These are phyloP conservation scores for Sorex fumeus DNA, from an alignment of 2,113 vertebrate genomes.

Conservation along the genomic window DNA sequence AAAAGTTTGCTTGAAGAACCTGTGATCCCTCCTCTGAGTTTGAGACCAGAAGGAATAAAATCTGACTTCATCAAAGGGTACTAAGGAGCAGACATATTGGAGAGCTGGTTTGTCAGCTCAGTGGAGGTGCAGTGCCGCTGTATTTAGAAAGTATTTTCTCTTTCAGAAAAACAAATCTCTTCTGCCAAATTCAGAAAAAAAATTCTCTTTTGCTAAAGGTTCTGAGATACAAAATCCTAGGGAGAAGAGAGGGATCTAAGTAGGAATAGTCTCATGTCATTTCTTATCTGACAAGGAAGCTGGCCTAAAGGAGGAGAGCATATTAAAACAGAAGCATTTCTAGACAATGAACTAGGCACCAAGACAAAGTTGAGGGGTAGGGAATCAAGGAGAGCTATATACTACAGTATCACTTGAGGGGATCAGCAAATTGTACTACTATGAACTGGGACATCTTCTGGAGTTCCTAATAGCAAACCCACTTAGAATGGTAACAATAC, in stretches of 20 bases:
- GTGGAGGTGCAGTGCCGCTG: background rate
- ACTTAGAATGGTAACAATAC: background rate
- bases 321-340: background rate
- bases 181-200: too few species aligned
- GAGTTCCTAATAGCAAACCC: background rate
- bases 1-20: background rate
- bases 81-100: background rate
- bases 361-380: background rate
- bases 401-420: background rate
- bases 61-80: constrained; percentile 14
- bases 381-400: background rate
- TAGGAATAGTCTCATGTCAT: background rate
- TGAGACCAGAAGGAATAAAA: background rate
- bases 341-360: background rate
- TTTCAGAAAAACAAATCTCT: background rate
- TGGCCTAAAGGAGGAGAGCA: background rate
- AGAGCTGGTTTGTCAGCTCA: constrained; percentile 4
- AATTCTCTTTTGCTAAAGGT: background rate
- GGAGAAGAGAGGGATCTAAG: background rate
- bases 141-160: background rate
- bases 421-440: background rate
- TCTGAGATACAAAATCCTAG: background rate
- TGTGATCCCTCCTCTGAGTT: background rate
- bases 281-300: background rate
- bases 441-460: background rate